Evolutionary conservation across 2,888 invertebrate genomes (phyloP).

Genomic region (Diarsia brunnea): DNA sequence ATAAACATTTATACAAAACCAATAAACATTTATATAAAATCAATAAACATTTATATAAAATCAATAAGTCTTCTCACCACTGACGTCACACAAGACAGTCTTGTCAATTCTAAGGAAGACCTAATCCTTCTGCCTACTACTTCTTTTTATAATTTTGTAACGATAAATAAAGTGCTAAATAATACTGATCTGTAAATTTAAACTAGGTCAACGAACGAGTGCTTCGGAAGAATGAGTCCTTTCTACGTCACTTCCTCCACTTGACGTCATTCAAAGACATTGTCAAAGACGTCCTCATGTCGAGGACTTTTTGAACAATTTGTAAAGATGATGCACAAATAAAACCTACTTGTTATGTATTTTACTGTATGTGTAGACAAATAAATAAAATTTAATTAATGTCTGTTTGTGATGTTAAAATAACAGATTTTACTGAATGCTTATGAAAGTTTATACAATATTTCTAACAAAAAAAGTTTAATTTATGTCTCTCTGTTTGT

Average conservation of each 20-base stretch:
- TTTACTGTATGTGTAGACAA: neutral
- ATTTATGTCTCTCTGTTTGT: too few relatives aligned
- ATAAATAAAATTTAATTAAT: too few relatives aligned
- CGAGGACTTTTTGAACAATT: constrained; percentile 17
- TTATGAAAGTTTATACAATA: too few relatives aligned
- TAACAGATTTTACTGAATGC: too few relatives aligned
- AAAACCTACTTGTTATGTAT: neutral
- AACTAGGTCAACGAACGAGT: constrained; percentile 20
- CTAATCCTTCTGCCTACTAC: neutral
- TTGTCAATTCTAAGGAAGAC: neutral
- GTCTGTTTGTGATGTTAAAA: too few relatives aligned
- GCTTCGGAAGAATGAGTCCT: constrained; percentile 11
- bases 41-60: too few relatives aligned
- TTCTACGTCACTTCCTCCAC: constrained; percentile 21
- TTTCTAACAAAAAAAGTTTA: too few relatives aligned
- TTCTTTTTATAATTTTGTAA: neutral
- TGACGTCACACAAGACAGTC: too few relatives aligned
- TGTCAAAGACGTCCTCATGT: constrained; percentile 13
- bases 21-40: too few relatives aligned
- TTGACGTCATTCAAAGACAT: constrained; percentile 13
- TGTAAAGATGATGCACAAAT: neutral
- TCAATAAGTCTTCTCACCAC: too few relatives aligned
- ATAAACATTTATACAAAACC: too few relatives aligned
- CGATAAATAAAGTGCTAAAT: neutral
- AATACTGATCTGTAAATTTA: neutral